A percentile compares a stretch with the other conserved stretches of the same genome.
Conservation (phyloP, 1,140 invertebrate genomes). For the Muscidifurax raptorellus region DNA sequence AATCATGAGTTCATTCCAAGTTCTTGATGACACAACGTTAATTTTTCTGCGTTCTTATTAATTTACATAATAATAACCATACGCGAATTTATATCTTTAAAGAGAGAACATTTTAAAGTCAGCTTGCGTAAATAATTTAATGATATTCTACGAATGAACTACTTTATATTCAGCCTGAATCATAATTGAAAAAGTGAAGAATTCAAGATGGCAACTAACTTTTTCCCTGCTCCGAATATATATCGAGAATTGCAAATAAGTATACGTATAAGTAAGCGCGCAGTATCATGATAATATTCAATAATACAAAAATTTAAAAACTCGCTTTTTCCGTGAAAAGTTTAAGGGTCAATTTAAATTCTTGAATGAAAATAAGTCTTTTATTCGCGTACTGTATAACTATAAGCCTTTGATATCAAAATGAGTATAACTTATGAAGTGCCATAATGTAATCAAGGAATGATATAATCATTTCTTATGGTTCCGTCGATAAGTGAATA, state of each 20-base stretch:
- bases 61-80: no score
- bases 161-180: background rate
- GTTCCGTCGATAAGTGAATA: background rate
- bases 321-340: background rate
- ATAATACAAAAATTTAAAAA: background rate
- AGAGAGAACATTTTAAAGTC: background rate
- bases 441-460: background rate
- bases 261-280: background rate
- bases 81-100: no score
- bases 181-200: conserved; percentile 8
- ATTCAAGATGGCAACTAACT: background rate
- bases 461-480: background rate
- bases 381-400: background rate
- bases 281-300: background rate
- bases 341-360: background rate
- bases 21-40: background rate
- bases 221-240: background rate
- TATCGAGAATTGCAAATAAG: background rate
- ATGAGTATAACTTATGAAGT: background rate
- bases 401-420: conserved; percentile 7
- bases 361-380: background rate
- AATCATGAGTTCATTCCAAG: background rate
- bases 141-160: background rate
- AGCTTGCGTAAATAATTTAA: background rate
- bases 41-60: no score